Conservation (phyloP, 2,888 invertebrate genomes). For the Diogma glabrata region DNA sequence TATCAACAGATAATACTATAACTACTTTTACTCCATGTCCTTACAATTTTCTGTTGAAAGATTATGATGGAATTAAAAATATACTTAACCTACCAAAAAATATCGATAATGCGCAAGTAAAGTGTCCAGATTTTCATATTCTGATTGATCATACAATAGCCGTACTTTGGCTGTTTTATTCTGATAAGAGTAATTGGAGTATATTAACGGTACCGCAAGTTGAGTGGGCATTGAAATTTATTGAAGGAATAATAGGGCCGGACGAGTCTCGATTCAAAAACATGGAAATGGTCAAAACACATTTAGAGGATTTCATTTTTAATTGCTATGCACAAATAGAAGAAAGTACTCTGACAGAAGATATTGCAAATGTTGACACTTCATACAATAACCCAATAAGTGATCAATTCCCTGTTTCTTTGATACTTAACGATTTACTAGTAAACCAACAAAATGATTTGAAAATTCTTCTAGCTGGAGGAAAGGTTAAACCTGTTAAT, state of each 20-base stretch:
- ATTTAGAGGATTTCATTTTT: slow-evolving; percentile 1
- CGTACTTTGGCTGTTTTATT: slow-evolving; percentile 20
- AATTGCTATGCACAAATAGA: neutral
- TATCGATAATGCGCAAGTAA: slow-evolving; percentile 5
- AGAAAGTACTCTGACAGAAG: too few species aligned
- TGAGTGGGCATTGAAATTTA: slow-evolving; percentile 21
- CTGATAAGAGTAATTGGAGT: slow-evolving; percentile 4
- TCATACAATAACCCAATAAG: too few species aligned
- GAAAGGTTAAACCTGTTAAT: too few species aligned
- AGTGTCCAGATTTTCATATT: slow-evolving; percentile 19
- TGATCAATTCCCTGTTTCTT: too few species aligned
- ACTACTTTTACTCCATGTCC: too few species aligned
- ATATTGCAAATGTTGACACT: too few species aligned
- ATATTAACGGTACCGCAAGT: slow-evolving; percentile 17
- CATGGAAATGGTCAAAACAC: neutral
- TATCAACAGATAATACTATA: too few species aligned
- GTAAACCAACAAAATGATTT: too few species aligned
- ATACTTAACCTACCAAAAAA: neutral
- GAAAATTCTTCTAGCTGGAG: too few species aligned
- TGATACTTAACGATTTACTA: too few species aligned
- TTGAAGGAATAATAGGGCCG: slow-evolving; percentile 18
- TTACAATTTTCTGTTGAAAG: slow-evolving; percentile 4
- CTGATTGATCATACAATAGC: slow-evolving; percentile 21
- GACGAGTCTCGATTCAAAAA: neutral
- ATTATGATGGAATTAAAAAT: slow-evolving; percentile 3